Base-by-base conservation (phyloP, 2,888 invertebrate species). In the Yponomeuta sedellus region DNA sequence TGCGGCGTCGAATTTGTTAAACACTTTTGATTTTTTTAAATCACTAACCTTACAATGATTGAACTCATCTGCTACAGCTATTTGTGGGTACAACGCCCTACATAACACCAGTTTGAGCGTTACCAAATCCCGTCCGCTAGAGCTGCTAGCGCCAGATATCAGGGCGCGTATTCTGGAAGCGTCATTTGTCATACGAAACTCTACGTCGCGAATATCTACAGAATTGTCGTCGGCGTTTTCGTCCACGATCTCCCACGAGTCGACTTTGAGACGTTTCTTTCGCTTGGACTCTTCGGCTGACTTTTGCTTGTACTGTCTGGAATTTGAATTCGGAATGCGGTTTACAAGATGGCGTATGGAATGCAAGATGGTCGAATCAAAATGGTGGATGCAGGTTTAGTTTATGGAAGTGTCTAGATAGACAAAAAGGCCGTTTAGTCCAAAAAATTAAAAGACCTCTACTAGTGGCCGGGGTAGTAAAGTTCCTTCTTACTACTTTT, bases 11-110 rank as follows among this genome's bases (percentile, higher is more conserved):
- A 34, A 34, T 5, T 34, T 34, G 6, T 34, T 34, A 34, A 8
- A 34, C 6, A 4, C 2, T 28, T 4, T 28, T 28, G 5, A 2
- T 28, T 4, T 4, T 8, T 12, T 52, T 52, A 52, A 5, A 12
- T 16, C 44, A 66, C 69, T 74, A 82, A 94, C 94, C 92, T 98
- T 97, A 76, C 95, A 97, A 74, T 96, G 95, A 83, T 99, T 99
- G 75, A 96, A 96, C 75, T 97, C 97, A 82, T 99, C 99, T 0
- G 97, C 95, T n/a, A 98, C 94, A 0, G 98, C 97, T 67, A 98
- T 93, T 89, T 99, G 98, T 0, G 99, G 99, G 83, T 99, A 99
- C 65, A 99, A 91, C 0, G 99, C 98, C 84, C 97, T 95, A 72
- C 97, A 96, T 22, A 99, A 86, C 67, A 99, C 96, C 59, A 89